phyloP scores from a whole-genome alignment of 1,140 invertebrate genomes.

The Lamellibrachia luymesi region DNA sequence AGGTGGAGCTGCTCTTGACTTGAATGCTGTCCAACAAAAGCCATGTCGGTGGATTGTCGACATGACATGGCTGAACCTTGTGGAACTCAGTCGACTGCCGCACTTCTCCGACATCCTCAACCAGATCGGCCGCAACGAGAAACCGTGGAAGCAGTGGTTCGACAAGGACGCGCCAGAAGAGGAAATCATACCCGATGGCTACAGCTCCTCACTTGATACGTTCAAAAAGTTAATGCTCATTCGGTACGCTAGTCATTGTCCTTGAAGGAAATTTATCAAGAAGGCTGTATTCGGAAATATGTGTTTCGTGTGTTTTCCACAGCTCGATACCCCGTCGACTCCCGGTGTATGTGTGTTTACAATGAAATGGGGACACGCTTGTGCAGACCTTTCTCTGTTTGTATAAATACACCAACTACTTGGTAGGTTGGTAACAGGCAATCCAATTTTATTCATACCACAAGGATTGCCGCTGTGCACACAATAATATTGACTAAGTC shows the following conservation, averaged over 20 bases:
- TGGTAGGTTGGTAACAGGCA: too few relatives aligned
- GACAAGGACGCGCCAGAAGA: constrained; percentile 91
- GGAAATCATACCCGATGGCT: constrained; percentile 86
- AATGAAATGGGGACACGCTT: too few relatives aligned
- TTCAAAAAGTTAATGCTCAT: constrained; percentile 81
- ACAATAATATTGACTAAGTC: too few relatives aligned
- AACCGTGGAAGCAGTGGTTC: constrained; percentile 90
- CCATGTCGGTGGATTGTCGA: constrained; percentile 94
- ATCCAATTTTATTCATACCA: too few relatives aligned
- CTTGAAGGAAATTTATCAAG: too few relatives aligned
- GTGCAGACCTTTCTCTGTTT: too few relatives aligned
- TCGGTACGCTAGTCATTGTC: neutral
- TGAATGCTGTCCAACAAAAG: constrained; percentile 91
- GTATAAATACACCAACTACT: too few relatives aligned
- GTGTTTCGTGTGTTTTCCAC: neutral
- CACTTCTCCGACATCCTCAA: constrained; percentile 78
- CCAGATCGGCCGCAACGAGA: constrained; percentile 72
- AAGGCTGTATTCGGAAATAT: neutral
- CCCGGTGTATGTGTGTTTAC: too few relatives aligned
- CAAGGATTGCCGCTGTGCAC: too few relatives aligned
- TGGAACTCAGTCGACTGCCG: constrained; percentile 86
- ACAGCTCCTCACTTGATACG: constrained; percentile 81
- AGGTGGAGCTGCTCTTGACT: constrained; percentile 85
- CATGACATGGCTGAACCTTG: constrained; percentile 94
- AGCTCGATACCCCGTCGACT: too few relatives aligned